Conservation (phyloP, 2,888 invertebrate genomes). For the Perithous albicinctus region DNA sequence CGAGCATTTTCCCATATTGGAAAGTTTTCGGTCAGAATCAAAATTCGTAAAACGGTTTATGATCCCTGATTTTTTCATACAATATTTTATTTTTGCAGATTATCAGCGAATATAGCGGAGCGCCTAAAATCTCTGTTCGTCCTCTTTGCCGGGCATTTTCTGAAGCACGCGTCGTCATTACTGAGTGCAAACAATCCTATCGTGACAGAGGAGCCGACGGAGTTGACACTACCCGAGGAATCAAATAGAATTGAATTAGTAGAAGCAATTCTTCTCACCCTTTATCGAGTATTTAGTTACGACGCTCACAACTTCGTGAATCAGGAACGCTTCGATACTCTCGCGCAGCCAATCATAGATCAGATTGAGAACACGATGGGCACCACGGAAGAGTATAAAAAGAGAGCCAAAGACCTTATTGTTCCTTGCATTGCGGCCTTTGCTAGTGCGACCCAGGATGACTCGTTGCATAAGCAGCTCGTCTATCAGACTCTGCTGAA, state of each 20-base stretch:
- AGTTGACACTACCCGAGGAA: conserved; percentile 86
- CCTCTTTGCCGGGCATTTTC: conserved; percentile 94
- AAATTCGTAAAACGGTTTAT: no score
- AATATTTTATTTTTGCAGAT: conserved; percentile 83
- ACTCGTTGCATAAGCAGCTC: conserved; percentile 94
- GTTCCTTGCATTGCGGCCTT: conserved; percentile 94
- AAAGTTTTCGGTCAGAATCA: no score
- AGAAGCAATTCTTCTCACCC: conserved; percentile 90
- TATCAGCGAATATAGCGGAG: conserved; percentile 92
- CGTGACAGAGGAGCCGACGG: conserved; percentile 86
- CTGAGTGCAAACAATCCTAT: conserved; percentile 89
- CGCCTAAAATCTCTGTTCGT: conserved; percentile 94
- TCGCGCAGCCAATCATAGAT: conserved; percentile 95
- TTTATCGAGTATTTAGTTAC: conserved; percentile 92
- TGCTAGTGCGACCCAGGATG: conserved; percentile 93
- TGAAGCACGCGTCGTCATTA: conserved; percentile 92
- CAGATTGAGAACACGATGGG: conserved; percentile 92
- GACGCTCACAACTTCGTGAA: conserved; percentile 94
- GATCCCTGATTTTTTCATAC: no score
- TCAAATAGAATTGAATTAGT: conserved; percentile 85
- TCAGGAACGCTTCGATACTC: conserved; percentile 92
- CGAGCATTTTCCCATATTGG: no score
- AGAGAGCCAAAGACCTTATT: conserved; percentile 87
- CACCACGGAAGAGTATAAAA: conserved; percentile 87
- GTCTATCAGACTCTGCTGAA: conserved; percentile 96